phyloP scores from a whole-genome alignment of 2,113 vertebrate genomes.

The Istiophorus platypterus region DNA sequence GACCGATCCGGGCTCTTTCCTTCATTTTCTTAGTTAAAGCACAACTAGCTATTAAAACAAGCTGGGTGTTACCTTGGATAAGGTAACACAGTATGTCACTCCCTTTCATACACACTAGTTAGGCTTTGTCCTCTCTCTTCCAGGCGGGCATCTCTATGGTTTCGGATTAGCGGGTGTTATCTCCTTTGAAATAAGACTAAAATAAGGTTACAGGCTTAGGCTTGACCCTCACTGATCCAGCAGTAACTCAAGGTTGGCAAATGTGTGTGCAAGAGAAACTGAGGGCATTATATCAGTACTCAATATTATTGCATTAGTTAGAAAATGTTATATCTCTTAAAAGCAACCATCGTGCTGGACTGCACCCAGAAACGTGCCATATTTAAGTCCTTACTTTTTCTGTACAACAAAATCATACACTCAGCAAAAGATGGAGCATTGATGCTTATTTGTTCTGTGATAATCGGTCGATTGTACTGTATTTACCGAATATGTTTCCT shows the following conservation, averaged over 20 bases:
- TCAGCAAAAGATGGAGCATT: background rate
- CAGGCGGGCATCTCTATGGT: background rate
- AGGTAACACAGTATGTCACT: background rate
- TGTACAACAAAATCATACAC: background rate
- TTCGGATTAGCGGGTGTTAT: constrained; percentile 65
- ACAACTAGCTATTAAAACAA: background rate
- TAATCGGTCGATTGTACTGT: background rate
- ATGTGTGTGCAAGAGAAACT: background rate
- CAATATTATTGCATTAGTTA: background rate
- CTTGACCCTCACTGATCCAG: constrained; percentile 49
- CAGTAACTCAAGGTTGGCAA: constrained; percentile 43
- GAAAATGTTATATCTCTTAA: background rate
- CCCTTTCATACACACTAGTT: background rate
- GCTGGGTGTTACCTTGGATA: background rate
- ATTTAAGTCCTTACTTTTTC: background rate
- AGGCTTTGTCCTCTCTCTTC: constrained; percentile 13
- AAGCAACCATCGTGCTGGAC: background rate
- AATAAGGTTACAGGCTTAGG: constrained; percentile 62
- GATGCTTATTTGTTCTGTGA: background rate
- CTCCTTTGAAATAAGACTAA: constrained; percentile 56
- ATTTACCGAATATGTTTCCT: background rate
- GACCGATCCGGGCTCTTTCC: background rate
- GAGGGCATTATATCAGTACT: background rate
- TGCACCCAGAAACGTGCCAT: background rate
- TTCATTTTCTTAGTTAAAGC: background rate